Evolutionary conservation across 1,140 invertebrate species (phyloP).

Genomic region (Saccostrea cuccullata): DNA sequence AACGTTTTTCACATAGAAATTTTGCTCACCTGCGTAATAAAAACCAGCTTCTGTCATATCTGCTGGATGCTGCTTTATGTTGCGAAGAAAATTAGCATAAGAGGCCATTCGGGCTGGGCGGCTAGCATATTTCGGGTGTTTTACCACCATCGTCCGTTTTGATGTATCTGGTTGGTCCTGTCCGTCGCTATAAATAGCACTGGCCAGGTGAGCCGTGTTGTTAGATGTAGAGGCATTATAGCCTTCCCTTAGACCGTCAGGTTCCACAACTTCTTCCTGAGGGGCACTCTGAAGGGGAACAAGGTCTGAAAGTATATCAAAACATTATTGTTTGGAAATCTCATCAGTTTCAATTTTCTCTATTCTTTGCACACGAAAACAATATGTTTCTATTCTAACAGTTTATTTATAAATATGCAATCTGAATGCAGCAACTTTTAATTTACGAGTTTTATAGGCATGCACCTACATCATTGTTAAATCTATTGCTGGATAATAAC

Average conservation of each 20-base stretch:
- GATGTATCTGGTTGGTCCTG: background rate
- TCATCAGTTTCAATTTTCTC: too few relatives aligned
- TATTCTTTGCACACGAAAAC: too few relatives aligned
- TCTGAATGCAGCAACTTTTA: too few relatives aligned
- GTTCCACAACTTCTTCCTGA: background rate
- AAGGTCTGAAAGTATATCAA: too few relatives aligned
- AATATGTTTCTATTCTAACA: too few relatives aligned
- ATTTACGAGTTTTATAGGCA: too few relatives aligned
- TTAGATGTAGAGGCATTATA: background rate
- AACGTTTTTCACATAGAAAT: too few relatives aligned
- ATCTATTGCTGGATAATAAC: too few relatives aligned
- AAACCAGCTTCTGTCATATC: background rate
- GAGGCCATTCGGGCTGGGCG: background rate
- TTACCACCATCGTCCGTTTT: background rate
- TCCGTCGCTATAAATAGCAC: background rate
- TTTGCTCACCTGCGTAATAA: background rate
- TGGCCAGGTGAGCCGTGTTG: conserved; percentile 9
- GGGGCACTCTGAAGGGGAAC: background rate
- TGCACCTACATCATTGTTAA: too few relatives aligned
- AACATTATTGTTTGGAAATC: too few relatives aligned
- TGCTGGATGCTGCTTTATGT: conserved; percentile 4
- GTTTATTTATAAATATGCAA: too few relatives aligned
- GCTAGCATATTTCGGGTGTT: background rate
- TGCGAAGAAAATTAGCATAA: background rate
- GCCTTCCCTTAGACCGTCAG: background rate